phyloP scores from a whole-genome alignment of 2,888 invertebrate species.

The Achlya flavicornis region DNA sequence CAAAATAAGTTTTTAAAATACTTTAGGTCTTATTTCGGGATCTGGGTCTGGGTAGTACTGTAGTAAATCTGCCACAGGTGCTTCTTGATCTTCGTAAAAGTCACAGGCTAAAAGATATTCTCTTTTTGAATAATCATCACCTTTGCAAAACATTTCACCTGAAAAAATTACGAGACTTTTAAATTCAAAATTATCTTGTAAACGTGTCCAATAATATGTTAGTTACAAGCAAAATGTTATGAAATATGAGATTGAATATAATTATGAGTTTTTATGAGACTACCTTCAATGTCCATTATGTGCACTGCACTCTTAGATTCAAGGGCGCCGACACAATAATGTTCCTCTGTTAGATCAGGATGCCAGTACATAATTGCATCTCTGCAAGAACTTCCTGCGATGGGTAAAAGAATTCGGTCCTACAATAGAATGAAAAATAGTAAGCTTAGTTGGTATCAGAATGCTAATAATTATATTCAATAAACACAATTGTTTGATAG shows the following conservation, averaged over 20 bases:
- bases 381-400: slow-evolving; percentile 74
- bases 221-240: neutral
- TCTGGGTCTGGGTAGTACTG: slow-evolving; percentile 79
- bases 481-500: no score
- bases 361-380: slow-evolving; percentile 81
- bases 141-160: slow-evolving; percentile 80
- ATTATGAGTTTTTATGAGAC: no score
- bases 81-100: slow-evolving; percentile 78
- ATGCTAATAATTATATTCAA: no score
- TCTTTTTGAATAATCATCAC: slow-evolving; percentile 77
- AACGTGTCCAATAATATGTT: no score
- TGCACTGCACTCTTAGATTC: slow-evolving; percentile 72
- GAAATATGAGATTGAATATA: neutral
- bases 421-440: slow-evolving; percentile 24
- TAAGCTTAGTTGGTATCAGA: no score
- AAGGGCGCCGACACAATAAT: slow-evolving; percentile 77
- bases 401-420: slow-evolving; percentile 76
- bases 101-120: slow-evolving; percentile 77
- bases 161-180: slow-evolving; percentile 23
- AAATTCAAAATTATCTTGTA: neutral
- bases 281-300: slow-evolving; percentile 76
- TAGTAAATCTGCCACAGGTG: slow-evolving; percentile 74
- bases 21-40: slow-evolving; percentile 68
- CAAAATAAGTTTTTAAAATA: slow-evolving; percentile 42
- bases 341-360: slow-evolving; percentile 75